phyloP scores from a whole-genome alignment of 2,113 vertebrate species.

The Trichechus manatus region DNA sequence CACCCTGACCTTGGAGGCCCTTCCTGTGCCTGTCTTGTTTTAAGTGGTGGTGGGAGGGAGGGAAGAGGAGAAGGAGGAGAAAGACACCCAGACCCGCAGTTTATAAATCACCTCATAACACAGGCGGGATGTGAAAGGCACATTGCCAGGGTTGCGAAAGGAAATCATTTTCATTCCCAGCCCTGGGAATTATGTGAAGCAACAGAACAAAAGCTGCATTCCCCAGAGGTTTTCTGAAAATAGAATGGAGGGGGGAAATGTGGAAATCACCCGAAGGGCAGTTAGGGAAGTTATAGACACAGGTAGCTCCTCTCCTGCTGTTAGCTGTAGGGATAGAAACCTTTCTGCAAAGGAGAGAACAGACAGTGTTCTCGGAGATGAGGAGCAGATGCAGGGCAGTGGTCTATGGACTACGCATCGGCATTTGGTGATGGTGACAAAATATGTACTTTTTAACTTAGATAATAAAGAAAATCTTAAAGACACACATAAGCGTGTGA shows the following conservation, averaged over 20 bases:
- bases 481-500: not conserved
- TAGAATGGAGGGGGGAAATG: conserved; percentile 27
- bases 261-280: conserved; percentile 29
- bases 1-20: not conserved
- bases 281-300: not conserved
- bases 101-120: conserved; percentile 54
- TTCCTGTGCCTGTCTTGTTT: not conserved
- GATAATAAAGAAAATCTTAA: not conserved
- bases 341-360: not conserved
- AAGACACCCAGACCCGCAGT: not conserved
- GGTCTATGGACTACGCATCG: not conserved
- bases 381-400: not conserved
- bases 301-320: no score
- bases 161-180: conserved; percentile 59
- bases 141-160: conserved; percentile 49
- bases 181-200: conserved; percentile 25
- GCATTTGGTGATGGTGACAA: not conserved
- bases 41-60: not conserved
- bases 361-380: not conserved
- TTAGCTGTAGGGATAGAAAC: not conserved
- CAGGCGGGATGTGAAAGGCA: not conserved
- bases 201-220: conserved; percentile 44
- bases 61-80: not conserved
- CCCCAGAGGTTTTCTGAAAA: conserved; percentile 47
- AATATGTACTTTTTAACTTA: not conserved